Conservation (phyloP, 2,797 vertebrate species). For the Necrosyrtes monachus region DNA sequence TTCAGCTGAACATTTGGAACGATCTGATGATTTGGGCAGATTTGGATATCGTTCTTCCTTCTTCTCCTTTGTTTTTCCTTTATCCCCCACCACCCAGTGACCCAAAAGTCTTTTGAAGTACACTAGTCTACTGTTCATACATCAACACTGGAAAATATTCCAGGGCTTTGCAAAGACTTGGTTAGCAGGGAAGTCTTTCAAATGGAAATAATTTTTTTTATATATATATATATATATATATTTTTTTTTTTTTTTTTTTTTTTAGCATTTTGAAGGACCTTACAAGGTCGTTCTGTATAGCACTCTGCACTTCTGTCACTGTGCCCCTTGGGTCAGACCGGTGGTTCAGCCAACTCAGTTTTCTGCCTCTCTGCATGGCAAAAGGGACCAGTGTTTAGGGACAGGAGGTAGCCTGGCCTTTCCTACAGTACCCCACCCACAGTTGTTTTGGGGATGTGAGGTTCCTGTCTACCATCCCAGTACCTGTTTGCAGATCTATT, state of each 20-base stretch:
- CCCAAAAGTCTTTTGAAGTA: neutral
- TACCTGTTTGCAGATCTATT: neutral
- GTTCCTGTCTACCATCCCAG: neutral
- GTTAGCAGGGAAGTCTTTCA: neutral
- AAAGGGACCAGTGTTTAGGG: neutral
- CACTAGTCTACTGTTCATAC: neutral
- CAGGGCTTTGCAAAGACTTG: neutral
- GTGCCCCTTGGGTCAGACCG: neutral
- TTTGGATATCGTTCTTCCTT: neutral
- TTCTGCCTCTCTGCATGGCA: neutral
- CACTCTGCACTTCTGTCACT: neutral
- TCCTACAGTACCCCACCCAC: neutral
- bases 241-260: neutral
- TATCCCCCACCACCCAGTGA: neutral
- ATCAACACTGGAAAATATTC: neutral
- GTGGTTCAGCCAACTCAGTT: neutral
- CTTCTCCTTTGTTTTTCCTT: neutral
- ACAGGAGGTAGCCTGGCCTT: neutral
- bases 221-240: too few relatives aligned
- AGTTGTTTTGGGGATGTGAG: neutral
- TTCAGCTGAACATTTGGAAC: constrained; percentile 12
- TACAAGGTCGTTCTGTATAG: rapidly evolving
- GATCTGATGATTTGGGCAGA: neutral
- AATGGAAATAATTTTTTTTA: neutral
- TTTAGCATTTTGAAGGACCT: neutral